Percentiles rank a stretch among this genome's conserved stretches.
These are phyloP conservation scores for Plusia festucae DNA, from an alignment of 2,888 invertebrate species.

Conservation along the genomic window DNA sequence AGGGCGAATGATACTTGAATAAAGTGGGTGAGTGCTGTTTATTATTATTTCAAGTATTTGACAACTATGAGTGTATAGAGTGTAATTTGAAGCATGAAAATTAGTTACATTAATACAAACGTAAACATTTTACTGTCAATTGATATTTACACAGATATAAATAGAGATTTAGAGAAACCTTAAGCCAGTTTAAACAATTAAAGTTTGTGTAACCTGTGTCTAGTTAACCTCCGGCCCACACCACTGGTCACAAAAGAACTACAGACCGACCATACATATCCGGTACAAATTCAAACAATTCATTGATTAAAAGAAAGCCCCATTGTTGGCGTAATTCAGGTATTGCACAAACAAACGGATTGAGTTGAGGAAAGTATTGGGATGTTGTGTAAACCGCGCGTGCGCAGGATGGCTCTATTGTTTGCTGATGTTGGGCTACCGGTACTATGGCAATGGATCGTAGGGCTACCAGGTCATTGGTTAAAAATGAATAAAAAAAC, in stretches of 20 bases:
- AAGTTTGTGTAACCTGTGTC: background rate
- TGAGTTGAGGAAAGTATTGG: constrained; percentile 56
- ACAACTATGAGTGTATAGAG: background rate
- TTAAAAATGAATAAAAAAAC: too few relatives aligned
- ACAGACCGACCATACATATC: constrained; percentile 22
- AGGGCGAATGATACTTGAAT: constrained; percentile 29
- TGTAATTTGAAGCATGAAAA: background rate
- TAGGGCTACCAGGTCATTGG: constrained; percentile 5
- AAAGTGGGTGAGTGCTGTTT: constrained; percentile 2
- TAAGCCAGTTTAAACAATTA: background rate
- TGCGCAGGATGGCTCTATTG: constrained; percentile 58
- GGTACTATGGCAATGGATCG: background rate
- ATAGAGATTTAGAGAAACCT: background rate
- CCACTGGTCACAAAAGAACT: constrained; percentile 21
- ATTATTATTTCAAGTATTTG: background rate
- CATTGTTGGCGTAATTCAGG: constrained; percentile 43
- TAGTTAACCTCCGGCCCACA: background rate
- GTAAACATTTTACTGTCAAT: too few relatives aligned
- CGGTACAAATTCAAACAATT: constrained; percentile 39
- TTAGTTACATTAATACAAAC: background rate
- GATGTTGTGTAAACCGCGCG: constrained; percentile 59
- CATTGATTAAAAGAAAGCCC: constrained; percentile 43
- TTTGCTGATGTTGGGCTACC: constrained; percentile 30
- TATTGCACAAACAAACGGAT: constrained; percentile 42
- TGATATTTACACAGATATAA: background rate